phyloP scores from a whole-genome alignment of 2,888 invertebrate genomes.

The Latrodectus elegans region DNA sequence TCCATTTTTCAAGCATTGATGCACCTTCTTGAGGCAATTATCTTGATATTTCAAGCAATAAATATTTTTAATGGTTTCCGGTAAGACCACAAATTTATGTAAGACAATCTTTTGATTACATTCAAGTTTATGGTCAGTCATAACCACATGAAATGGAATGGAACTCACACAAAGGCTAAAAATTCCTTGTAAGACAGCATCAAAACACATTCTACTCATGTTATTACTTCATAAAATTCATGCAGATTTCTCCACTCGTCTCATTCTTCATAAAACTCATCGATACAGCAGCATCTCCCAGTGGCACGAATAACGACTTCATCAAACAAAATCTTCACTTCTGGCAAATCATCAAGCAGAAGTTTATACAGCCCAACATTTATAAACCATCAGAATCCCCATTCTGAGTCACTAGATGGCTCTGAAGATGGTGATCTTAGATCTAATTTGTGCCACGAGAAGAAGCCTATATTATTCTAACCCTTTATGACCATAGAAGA shows the following conservation, averaged over 20 bases:
- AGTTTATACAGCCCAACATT: too few relatives aligned
- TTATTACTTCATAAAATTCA: constrained; percentile 28
- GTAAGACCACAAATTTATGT: too few relatives aligned
- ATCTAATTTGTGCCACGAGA: neutral
- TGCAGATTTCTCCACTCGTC: constrained; percentile 9
- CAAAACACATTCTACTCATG: neutral
- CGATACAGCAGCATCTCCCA: too few relatives aligned
- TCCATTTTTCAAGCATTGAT: too few relatives aligned
- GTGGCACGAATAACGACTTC: neutral
- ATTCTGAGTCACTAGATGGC: neutral
- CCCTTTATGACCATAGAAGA: constrained; percentile 18
- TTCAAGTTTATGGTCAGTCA: too few relatives aligned
- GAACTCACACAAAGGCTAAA: neutral
- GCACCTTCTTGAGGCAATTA: too few relatives aligned
- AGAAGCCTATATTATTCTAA: neutral
- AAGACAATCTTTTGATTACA: too few relatives aligned
- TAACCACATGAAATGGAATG: too few relatives aligned
- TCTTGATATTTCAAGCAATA: too few relatives aligned
- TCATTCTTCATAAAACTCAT: constrained; percentile 20
- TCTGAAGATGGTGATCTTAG: neutral
- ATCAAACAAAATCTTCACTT: constrained; percentile 37
- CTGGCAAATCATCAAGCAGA: too few relatives aligned
- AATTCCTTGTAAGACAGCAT: neutral
- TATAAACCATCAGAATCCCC: too few relatives aligned
- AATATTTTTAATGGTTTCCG: too few relatives aligned